These are phyloP conservation scores for Rhagoletis zephyria DNA, from an alignment of 1,140 invertebrate species.

Conservation along the genomic window DNA sequence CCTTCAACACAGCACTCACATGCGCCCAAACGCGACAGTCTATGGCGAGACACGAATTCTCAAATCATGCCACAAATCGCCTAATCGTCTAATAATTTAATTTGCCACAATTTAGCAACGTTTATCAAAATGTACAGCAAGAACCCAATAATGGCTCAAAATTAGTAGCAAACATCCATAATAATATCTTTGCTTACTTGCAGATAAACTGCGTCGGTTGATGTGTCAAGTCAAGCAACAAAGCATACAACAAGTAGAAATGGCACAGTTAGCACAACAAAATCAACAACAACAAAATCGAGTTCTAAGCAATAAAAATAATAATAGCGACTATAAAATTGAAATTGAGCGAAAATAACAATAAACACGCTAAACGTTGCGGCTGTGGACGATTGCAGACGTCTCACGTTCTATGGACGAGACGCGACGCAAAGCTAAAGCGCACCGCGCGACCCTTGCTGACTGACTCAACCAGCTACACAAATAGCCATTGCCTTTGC, in stretches of 20 bases:
- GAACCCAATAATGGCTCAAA: slow-evolving; percentile 10
- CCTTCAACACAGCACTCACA: neutral
- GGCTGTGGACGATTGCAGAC: neutral
- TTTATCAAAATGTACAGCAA: slow-evolving; percentile 62
- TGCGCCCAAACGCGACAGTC: neutral
- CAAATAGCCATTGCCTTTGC: neutral
- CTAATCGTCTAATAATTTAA: slow-evolving; percentile 71
- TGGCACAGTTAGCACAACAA: slow-evolving; percentile 13
- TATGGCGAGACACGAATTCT: slow-evolving; percentile 17
- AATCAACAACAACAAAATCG: neutral
- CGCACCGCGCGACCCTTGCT: neutral
- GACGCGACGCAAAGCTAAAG: neutral
- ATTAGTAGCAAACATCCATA: slow-evolving; percentile 45
- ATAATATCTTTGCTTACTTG: slow-evolving; percentile 4
- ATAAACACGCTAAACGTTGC: slow-evolving; percentile 30
- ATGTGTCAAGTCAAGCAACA: neutral
- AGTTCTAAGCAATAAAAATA: neutral
- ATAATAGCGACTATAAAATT: slow-evolving; percentile 28
- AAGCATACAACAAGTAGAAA: neutral
- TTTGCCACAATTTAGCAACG: slow-evolving; percentile 72
- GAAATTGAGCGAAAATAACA: slow-evolving; percentile 28
- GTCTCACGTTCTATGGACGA: slow-evolving; percentile 4
- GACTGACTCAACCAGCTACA: neutral
- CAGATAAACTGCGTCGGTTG: neutral
- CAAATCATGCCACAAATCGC: slow-evolving; percentile 38